Conservation (phyloP, 2,888 invertebrate genomes). For the Microchrysa polita region DNA sequence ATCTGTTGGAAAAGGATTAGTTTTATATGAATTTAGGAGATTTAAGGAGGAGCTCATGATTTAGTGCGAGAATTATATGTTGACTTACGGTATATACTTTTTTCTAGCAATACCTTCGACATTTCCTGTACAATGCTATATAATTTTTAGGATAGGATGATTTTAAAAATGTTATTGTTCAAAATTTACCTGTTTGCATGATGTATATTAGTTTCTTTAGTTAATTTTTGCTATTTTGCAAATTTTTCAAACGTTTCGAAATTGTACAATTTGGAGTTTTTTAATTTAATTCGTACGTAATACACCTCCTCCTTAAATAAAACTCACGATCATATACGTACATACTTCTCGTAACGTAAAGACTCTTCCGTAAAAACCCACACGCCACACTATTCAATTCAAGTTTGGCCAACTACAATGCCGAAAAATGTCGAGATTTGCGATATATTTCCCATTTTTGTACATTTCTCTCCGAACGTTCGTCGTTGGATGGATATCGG, state of each 20-base stretch:
- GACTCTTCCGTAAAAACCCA: background rate
- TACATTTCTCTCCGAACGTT: constrained; percentile 25
- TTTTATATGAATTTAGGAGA: background rate
- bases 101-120: no score
- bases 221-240: no score
- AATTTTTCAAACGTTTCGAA: no score
- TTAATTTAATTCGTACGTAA: background rate
- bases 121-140: no score
- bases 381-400: constrained; percentile 21
- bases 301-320: background rate
- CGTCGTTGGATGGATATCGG: background rate
- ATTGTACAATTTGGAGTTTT: no score
- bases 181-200: no score
- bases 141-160: no score
- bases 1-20: constrained; percentile 14
- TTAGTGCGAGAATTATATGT: background rate
- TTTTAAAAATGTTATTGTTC: no score
- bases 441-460: constrained; percentile 47
- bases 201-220: no score
- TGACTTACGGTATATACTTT: background rate
- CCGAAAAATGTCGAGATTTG: constrained; percentile 48
- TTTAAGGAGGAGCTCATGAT: background rate
- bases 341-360: background rate
- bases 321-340: background rate
- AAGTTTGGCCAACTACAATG: constrained; percentile 28